These are phyloP conservation scores for Equus przewalskii DNA, from an alignment of 2,113 vertebrate species.

Conservation along the genomic window DNA sequence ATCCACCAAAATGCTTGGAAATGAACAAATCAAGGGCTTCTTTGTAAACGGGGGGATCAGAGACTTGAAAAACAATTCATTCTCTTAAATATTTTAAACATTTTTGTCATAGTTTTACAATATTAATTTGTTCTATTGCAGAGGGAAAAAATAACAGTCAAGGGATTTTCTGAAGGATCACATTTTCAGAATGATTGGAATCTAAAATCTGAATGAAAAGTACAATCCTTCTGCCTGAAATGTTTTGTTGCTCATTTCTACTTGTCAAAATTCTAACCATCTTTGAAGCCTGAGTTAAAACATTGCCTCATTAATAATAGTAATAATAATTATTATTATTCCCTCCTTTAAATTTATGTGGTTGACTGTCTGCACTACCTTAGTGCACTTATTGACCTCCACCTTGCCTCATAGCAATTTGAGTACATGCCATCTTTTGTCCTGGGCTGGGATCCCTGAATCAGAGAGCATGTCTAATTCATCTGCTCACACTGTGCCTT, in stretches of 20 bases:
- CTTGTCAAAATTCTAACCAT: neutral
- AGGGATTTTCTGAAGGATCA: constrained; percentile 50
- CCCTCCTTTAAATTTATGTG: neutral
- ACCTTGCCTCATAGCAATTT: neutral
- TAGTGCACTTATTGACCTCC: neutral
- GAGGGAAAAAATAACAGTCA: neutral
- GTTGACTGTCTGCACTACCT: neutral
- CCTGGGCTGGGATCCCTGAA: neutral
- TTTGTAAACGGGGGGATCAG: constrained; percentile 63
- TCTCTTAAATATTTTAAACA: constrained; percentile 69
- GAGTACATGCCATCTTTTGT: neutral
- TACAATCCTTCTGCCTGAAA: neutral
- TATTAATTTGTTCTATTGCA: constrained; percentile 57
- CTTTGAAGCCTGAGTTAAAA: constrained; percentile 16
- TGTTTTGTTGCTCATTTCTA: neutral
- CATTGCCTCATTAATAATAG: neutral
- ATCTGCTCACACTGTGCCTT: neutral
- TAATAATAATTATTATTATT: neutral
- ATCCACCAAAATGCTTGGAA: constrained; percentile 65
- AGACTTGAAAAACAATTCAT: constrained; percentile 60
- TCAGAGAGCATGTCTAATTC: neutral
- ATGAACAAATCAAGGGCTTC: constrained; percentile 71
- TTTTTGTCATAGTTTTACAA: constrained; percentile 73
- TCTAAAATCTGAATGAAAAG: constrained; percentile 61
- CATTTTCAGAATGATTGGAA: constrained; percentile 67